These are phyloP conservation scores for Bungarus multicinctus DNA, from an alignment of 2,113 vertebrate genomes.

Conservation along the genomic window DNA sequence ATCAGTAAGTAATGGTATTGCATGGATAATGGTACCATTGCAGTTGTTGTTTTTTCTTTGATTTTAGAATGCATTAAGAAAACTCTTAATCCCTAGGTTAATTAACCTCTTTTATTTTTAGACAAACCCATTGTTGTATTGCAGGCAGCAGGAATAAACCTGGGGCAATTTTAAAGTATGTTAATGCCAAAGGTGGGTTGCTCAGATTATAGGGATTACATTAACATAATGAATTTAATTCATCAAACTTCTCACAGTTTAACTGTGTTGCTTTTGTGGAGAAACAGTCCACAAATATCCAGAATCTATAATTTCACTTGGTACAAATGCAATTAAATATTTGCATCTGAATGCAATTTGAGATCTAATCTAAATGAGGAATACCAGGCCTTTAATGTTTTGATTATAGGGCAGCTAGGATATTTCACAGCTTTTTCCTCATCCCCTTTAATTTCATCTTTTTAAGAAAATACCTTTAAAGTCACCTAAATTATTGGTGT, in stretches of 20 bases:
- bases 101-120: constrained; percentile 10
- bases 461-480: constrained; percentile 9
- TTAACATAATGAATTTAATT: constrained; percentile 36
- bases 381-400: neutral
- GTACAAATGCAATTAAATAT: constrained; percentile 5
- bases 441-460: constrained; percentile 3
- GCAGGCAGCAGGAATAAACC: constrained; percentile 14
- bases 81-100: neutral
- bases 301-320: constrained; percentile 10
- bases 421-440: constrained; percentile 15
- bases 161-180: neutral
- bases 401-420: constrained; percentile 19
- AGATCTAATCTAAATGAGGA: constrained; percentile 15
- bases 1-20: constrained; percentile 16
- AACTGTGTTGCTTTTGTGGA: neutral
- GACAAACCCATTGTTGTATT: neutral
- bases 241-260: constrained; percentile 22
- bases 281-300: neutral
- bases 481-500: constrained; percentile 28
- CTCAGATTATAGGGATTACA: constrained; percentile 17
- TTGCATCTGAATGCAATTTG: constrained; percentile 16
- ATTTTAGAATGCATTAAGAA: neutral
- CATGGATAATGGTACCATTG: neutral
- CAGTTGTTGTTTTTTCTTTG: neutral
- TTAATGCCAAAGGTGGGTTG: constrained; percentile 21